A percentile compares a stretch with the other conserved stretches of the same genome.
Evolutionary conservation across 2,888 invertebrate genomes (phyloP).

Genomic region (Ceratothoa steindachneri): DNA sequence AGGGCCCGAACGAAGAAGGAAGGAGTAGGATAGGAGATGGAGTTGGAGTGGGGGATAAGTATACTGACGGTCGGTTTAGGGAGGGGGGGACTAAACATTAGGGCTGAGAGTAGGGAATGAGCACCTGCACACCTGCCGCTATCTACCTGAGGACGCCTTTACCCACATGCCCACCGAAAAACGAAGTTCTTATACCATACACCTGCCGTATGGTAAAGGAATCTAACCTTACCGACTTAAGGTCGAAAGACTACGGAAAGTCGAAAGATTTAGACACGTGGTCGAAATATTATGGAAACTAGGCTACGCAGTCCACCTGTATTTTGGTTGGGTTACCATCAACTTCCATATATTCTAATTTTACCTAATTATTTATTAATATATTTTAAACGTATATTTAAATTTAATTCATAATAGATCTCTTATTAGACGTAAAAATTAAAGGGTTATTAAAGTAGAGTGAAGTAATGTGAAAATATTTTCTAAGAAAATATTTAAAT

Average conservation of each 20-base stretch:
- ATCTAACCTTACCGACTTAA: constrained; percentile 2
- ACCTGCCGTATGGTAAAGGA: constrained; percentile 1
- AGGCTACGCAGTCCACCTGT: constrained; percentile 1
- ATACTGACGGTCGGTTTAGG: background rate
- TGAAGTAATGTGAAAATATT: no score
- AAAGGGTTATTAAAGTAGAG: no score
- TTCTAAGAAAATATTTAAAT: no score
- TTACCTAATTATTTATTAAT: background rate
- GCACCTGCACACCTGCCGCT: constrained; percentile 44
- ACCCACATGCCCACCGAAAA: constrained; percentile 32
- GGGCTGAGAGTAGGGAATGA: constrained; percentile 15
- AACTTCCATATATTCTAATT: background rate
- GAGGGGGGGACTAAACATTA: constrained; percentile 21
- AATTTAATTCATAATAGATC: no score
- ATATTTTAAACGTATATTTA: no score
- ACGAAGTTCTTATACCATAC: background rate
- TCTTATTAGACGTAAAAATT: no score
- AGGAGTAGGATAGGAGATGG: constrained; percentile 3
- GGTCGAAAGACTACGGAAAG: background rate
- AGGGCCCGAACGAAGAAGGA: constrained; percentile 1
- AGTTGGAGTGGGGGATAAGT: constrained; percentile 10
- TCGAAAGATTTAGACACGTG: background rate
- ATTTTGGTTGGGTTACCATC: background rate
- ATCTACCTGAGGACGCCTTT: constrained; percentile 45
- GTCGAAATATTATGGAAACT: background rate